Conservation (phyloP, 2,797 vertebrate species). For the Pitangus sulphuratus region DNA sequence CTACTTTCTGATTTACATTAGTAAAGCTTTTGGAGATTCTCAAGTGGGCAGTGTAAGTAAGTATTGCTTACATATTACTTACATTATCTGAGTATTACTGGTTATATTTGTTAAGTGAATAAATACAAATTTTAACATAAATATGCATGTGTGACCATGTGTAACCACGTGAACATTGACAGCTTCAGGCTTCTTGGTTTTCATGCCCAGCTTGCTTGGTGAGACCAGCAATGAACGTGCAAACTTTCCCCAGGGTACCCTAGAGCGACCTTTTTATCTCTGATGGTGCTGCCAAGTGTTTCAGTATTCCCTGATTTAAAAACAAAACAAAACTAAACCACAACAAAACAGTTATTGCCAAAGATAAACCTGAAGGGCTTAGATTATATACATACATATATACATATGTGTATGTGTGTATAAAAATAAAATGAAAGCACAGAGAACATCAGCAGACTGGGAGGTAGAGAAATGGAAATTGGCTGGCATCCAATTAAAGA, state of each 20-base stretch:
- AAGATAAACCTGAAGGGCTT: neutral
- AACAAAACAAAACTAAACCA: neutral
- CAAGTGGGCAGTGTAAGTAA: neutral
- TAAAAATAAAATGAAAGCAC: neutral
- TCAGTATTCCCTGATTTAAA: neutral
- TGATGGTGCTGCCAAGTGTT: neutral
- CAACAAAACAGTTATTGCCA: neutral
- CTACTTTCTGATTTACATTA: neutral
- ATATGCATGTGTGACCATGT: neutral
- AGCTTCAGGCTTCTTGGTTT: conserved; percentile 11
- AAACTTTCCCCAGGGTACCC: neutral
- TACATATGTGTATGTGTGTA: neutral
- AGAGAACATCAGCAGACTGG: neutral
- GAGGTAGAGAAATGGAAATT: conserved; percentile 4
- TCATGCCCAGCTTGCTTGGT: neutral
- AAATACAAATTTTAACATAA: neutral
- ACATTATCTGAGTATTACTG: neutral
- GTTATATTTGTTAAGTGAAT: neutral
- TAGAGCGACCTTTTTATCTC: neutral
- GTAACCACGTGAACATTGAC: neutral
- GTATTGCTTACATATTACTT: neutral
- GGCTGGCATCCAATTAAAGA: neutral
- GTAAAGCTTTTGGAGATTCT: neutral
- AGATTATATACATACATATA: neutral
- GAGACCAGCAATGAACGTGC: neutral